Percentiles rank a stretch among this genome's conserved stretches.
phyloP scores from a whole-genome alignment of 2,888 invertebrate species.

The Tenthredo amoena region DNA sequence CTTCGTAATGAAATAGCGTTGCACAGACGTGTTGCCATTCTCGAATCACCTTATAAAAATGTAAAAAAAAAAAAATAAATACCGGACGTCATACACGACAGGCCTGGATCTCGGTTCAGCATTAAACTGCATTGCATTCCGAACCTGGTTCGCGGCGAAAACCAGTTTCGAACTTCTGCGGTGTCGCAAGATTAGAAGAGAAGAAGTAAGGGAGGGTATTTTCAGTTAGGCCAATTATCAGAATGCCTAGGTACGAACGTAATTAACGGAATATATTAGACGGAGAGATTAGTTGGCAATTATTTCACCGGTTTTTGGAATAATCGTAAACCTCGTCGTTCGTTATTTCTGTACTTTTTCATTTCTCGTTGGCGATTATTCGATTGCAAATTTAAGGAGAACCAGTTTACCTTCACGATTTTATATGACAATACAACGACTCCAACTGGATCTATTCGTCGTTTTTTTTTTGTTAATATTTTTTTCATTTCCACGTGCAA shows the following conservation, averaged over 20 bases:
- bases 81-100: not conserved
- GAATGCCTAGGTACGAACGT: not conserved
- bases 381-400: too few species aligned
- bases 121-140: not conserved
- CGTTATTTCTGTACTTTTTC: too few species aligned
- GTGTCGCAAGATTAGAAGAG: not conserved
- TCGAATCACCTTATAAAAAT: too few species aligned
- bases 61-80: not conserved
- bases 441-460: too few species aligned
- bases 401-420: too few species aligned
- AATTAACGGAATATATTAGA: not conserved
- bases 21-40: too few species aligned
- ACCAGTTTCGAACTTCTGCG: slow-evolving; percentile 4
- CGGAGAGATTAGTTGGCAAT: not conserved
- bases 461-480: not conserved
- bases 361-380: too few species aligned
- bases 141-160: not conserved
- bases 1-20: too few species aligned
- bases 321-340: too few species aligned
- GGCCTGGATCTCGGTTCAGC: not conserved
- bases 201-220: not conserved
- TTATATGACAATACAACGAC: too few species aligned
- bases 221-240: not conserved
- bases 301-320: not conserved
- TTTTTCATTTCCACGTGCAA: not conserved